Evolutionary conservation across 2,888 invertebrate genomes (phyloP), one percentile per base, ranked within the genome.

Genomic region (Pristionchus exspectatus): DNA sequence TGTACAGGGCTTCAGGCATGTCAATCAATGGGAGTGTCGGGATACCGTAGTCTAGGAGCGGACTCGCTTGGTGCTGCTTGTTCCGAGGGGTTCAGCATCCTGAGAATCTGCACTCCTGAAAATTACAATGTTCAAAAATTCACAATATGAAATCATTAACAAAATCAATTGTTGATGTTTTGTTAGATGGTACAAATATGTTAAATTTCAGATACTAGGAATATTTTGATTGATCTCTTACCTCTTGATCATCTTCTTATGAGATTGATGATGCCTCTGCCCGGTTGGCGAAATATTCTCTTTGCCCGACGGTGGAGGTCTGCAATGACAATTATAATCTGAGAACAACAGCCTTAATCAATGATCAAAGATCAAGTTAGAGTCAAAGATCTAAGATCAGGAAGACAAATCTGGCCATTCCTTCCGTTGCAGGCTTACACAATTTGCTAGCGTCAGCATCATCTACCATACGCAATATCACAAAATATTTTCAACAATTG

Each of bases 41-140:
- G 72, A 30, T 72, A 72, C 72, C 14, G 72, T 72, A 72, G 66
- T 27, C 59, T 72, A 30, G 72, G 33, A 33, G 14, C 72, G 72
- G 27, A 21, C 72, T 2, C 72, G 72, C 21, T 72, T 72, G 72
- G 16, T 33, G 72, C 5, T 72, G 18, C 33, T 72, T 4, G 33
- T 10, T 30, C 72, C 72, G 16, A 72, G 33, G 12, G 14, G 72
- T 33, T 18, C 30, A 27, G 33, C 27, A 12, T 33, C 72, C 72
- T 30, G 18, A 18, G 72, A 72, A 33, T 72, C 72, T 33, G 72
- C 72, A 72, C 72, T 33, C 72, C 72, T 72, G 72, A 59, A 59
- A 12, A 18, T 21, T 59, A 5, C 18, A 4, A 59, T 59, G 2
- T 5, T 9, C 59, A 59, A 59, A 2, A 59, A 4, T 21, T 24